phyloP scores from a whole-genome alignment of 2,797 vertebrate genomes.

The Oryzias dopingdopingensis region DNA sequence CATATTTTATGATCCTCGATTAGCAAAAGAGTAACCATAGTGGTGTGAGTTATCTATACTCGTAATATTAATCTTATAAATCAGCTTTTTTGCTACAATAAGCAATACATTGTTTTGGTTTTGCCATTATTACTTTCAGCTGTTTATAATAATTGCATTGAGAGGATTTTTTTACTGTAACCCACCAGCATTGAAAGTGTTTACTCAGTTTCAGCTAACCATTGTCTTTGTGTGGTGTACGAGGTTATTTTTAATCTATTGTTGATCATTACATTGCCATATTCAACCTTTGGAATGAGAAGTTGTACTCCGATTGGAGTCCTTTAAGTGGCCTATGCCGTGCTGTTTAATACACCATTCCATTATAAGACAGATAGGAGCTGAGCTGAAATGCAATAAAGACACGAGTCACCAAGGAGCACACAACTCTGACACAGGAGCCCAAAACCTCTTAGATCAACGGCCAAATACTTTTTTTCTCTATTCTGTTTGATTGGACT shows the following conservation, averaged over 20 bases:
- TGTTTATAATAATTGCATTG: conserved; percentile 8
- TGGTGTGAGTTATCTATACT: conserved; percentile 36
- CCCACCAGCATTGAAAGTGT: conserved; percentile 46
- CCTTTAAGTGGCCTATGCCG: conserved; percentile 45
- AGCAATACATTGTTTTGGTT: conserved; percentile 46
- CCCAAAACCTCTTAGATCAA: too few species aligned
- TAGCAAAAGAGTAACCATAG: conserved; percentile 34
- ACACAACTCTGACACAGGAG: conserved; percentile 8
- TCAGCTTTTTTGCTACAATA: conserved; percentile 26
- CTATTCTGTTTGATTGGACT: too few species aligned
- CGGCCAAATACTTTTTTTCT: too few species aligned
- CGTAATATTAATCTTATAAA: conserved; percentile 38
- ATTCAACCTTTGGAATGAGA: conserved; percentile 9
- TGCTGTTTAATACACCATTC: conserved; percentile 51
- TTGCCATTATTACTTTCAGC: conserved; percentile 14
- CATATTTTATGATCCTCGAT: conserved; percentile 24
- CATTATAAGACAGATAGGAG: conserved; percentile 26
- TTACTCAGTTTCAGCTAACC: conserved; percentile 39
- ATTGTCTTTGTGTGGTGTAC: conserved; percentile 21
- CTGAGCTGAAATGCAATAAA: conserved; percentile 48
- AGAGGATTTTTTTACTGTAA: conserved; percentile 25
- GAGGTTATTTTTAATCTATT: conserved; percentile 29
- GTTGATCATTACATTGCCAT: conserved; percentile 26
- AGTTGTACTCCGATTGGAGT: conserved; percentile 26
- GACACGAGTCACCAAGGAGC: conserved; percentile 25